Evolutionary conservation across 2,797 vertebrate species (phyloP).

Genomic region (Ammospiza maritima): DNA sequence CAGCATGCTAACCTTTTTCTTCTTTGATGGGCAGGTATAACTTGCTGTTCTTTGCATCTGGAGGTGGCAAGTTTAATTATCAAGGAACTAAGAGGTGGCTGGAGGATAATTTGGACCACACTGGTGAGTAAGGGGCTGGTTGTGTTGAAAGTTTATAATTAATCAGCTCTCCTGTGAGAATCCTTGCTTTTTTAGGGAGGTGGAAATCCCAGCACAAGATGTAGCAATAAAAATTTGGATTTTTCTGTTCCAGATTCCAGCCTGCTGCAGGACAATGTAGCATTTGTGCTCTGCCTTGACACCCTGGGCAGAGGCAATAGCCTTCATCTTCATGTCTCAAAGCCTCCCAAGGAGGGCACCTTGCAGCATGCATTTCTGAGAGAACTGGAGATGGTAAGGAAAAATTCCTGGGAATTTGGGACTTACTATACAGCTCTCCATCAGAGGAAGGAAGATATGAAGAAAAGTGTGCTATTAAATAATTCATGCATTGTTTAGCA

Average conservation of each 20-base stretch:
- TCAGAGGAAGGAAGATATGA: background rate
- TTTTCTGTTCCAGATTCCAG: constrained; percentile 87
- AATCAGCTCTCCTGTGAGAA: background rate
- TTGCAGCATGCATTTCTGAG: constrained; percentile 89
- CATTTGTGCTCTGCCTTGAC: constrained; percentile 96
- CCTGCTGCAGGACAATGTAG: constrained; percentile 96
- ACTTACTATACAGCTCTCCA: background rate
- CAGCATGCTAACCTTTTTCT: background rate
- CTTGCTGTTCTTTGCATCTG: constrained; percentile 95
- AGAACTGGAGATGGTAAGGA: constrained; percentile 88
- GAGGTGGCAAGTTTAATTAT: constrained; percentile 99
- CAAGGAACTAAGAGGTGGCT: constrained; percentile 98
- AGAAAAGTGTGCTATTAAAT: background rate
- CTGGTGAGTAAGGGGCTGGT: constrained; percentile 78
- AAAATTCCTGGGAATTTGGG: background rate
- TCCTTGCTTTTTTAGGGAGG: background rate
- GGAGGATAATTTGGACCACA: constrained; percentile 97
- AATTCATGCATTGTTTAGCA: background rate
- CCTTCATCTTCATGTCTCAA: constrained; percentile 95
- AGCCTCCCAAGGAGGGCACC: constrained; percentile 94
- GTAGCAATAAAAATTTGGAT: background rate
- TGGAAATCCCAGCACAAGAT: background rate
- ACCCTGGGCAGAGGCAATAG: constrained; percentile 88
- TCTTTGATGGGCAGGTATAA: constrained; percentile 86
- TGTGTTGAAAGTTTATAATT: background rate